phyloP scores from a whole-genome alignment of 2,797 vertebrate species.

The Eulemur rubriventer region DNA sequence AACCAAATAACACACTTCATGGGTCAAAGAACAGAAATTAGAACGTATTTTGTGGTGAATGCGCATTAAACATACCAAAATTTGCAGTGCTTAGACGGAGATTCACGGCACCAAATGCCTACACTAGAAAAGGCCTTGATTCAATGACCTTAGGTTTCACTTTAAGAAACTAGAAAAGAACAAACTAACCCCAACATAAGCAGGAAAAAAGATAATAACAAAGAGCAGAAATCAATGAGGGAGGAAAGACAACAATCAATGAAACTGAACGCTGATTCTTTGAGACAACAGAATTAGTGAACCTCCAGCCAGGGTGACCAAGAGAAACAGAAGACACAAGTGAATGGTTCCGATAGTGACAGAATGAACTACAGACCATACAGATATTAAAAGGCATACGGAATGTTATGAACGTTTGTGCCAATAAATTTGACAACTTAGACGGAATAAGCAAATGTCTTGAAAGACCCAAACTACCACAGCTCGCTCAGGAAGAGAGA shows the following conservation, averaged over 20 bases:
- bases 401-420: background rate
- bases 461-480: background rate
- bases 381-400: fast-evolving
- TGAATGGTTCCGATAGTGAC: background rate
- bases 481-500: background rate
- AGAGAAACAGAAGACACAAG: background rate
- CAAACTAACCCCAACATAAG: background rate
- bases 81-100: background rate
- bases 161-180: background rate
- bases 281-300: background rate
- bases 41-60: background rate
- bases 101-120: background rate
- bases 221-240: background rate
- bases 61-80: background rate
- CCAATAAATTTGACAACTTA: background rate
- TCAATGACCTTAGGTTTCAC: background rate
- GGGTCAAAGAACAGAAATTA: background rate
- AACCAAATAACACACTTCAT: background rate
- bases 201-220: background rate
- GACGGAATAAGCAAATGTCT: background rate
- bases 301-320: background rate
- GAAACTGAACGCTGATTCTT: background rate
- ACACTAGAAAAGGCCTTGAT: background rate
- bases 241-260: background rate
- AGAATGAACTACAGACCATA: background rate